A percentile compares a stretch with the other conserved stretches of the same genome.
phyloP scores from a whole-genome alignment of 2,113 vertebrate species.

The Nymphicus hollandicus region DNA sequence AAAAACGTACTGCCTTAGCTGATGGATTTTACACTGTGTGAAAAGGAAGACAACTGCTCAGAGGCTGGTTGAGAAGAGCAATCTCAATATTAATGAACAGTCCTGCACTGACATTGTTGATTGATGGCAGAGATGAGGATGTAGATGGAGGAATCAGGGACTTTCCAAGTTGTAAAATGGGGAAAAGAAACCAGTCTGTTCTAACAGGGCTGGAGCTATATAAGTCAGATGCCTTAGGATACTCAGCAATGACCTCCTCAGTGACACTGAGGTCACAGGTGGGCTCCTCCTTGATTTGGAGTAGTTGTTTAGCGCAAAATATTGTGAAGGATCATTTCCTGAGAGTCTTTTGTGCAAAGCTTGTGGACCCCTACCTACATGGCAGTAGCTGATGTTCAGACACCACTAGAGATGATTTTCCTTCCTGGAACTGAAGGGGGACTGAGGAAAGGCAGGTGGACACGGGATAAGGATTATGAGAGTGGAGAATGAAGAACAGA shows the following conservation, averaged over 20 bases:
- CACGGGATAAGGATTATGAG: not conserved
- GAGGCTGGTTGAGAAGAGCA: not conserved
- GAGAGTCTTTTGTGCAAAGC: not conserved
- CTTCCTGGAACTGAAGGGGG: not conserved
- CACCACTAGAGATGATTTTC: not conserved
- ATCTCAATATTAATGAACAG: not conserved
- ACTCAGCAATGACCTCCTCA: not conserved
- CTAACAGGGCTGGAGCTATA: not conserved
- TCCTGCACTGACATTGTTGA: not conserved
- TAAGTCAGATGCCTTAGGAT: not conserved
- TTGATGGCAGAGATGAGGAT: not conserved
- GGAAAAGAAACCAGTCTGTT: slow-evolving; percentile 19
- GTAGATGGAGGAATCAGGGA: not conserved
- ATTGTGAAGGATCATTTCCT: not conserved
- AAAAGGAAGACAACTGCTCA: not conserved
- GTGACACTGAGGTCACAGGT: not conserved
- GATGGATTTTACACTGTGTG: not conserved
- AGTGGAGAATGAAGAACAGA: not conserved
- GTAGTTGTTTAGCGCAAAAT: not conserved
- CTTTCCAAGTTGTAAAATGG: slow-evolving; percentile 24
- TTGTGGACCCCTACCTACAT: not conserved
- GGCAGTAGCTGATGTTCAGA: not conserved
- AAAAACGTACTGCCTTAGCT: not conserved
- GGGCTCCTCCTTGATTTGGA: not conserved
- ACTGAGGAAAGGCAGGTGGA: not conserved